Conservation (phyloP, 2,888 invertebrate species). For the Stenotaenia linearis region DNA sequence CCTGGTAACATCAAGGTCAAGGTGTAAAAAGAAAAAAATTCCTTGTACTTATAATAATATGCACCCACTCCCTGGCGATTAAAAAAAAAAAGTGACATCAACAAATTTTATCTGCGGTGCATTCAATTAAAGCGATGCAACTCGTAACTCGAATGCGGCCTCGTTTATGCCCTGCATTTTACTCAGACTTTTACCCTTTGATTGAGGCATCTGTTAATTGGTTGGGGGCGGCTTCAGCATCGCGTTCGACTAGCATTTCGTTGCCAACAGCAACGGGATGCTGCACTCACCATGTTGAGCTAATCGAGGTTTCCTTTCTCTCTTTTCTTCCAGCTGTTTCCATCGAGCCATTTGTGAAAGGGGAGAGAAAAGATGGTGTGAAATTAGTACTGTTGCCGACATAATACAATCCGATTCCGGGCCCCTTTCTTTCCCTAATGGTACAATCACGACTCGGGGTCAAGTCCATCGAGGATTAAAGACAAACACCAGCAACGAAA, state of each 20-base stretch:
- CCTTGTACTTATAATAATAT: background rate
- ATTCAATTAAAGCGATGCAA: slow-evolving; percentile 3
- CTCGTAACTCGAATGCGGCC: background rate
- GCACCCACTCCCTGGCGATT: background rate
- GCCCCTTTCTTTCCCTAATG: slow-evolving; percentile 12
- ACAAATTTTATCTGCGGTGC: background rate
- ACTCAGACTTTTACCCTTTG: slow-evolving; percentile 13
- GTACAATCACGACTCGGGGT: slow-evolving; percentile 8
- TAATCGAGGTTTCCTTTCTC: slow-evolving; percentile 14
- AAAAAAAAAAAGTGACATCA: background rate
- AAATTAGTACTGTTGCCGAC: slow-evolving; percentile 16
- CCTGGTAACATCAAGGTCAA: background rate
- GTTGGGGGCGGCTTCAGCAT: background rate
- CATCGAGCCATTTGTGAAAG: slow-evolving; percentile 23
- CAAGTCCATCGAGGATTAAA: slow-evolving; percentile 13
- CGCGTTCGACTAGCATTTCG: background rate
- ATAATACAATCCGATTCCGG: slow-evolving; percentile 14
- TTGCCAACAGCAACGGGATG: slow-evolving; percentile 19
- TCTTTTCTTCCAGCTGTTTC: slow-evolving; percentile 24
- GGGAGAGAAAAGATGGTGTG: slow-evolving; percentile 24
- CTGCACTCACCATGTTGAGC: slow-evolving; percentile 20
- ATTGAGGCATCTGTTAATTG: slow-evolving; percentile 26
- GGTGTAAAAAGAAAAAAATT: background rate
- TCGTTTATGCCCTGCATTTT: background rate
- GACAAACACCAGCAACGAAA: background rate